A percentile compares a stretch with the other conserved stretches of the same genome.
Evolutionary conservation across 2,113 vertebrate species (phyloP).

Genomic region (Oreochromis niloticus): DNA sequence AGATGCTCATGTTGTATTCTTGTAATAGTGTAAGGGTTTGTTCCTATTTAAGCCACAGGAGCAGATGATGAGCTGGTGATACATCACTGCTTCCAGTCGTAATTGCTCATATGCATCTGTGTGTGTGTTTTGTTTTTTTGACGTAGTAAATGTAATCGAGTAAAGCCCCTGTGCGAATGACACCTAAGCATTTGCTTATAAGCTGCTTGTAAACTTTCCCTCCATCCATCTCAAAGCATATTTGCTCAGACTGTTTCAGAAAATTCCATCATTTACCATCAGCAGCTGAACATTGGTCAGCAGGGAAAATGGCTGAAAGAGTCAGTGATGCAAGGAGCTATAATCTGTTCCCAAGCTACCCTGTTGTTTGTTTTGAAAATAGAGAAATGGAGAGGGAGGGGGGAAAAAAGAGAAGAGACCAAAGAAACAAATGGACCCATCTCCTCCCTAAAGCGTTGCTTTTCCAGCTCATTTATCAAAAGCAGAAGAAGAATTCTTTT

Average conservation of each 20-base stretch:
- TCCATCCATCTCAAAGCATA: constrained; percentile 41
- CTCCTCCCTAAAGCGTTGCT: constrained; percentile 59
- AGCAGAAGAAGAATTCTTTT: constrained; percentile 79
- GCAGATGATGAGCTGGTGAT: not conserved
- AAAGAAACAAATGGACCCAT: constrained; percentile 74
- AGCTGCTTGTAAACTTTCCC: constrained; percentile 26
- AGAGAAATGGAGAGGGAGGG: constrained; percentile 43
- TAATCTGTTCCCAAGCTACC: constrained; percentile 69
- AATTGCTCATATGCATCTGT: not conserved
- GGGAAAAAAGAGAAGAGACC: constrained; percentile 29
- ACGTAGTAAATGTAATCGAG: not conserved
- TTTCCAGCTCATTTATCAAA: constrained; percentile 77
- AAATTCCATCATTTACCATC: constrained; percentile 68
- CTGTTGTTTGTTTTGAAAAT: constrained; percentile 68
- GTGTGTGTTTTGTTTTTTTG: not conserved
- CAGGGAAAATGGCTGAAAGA: constrained; percentile 66
- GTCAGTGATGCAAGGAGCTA: constrained; percentile 73
- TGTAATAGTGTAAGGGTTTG: not conserved
- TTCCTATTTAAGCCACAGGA: not conserved
- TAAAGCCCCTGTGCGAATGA: not conserved
- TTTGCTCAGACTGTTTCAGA: constrained; percentile 53
- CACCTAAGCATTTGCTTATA: not conserved
- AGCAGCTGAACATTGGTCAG: constrained; percentile 67
- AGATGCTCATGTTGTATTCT: not conserved
- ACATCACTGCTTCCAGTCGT: not conserved